A percentile compares a stretch with the other conserved stretches of the same genome.
Conservation (phyloP, 1,140 invertebrate genomes). For the Leptinotarsa undecemlineata region DNA sequence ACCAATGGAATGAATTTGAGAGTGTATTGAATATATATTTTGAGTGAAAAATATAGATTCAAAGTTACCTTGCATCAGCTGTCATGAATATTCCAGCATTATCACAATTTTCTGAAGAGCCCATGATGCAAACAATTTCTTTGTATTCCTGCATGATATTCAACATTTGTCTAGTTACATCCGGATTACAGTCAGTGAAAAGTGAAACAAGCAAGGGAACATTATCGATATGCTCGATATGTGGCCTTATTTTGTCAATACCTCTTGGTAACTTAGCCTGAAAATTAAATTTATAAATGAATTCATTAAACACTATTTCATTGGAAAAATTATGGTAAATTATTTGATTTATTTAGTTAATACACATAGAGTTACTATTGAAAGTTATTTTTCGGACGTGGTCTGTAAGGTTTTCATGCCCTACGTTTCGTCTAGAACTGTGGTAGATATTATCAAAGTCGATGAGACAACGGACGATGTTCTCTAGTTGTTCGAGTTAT, state of each 20-base stretch:
- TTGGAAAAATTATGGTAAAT: no score
- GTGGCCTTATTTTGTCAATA: constrained; percentile 95
- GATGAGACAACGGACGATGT: no score
- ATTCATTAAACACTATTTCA: not conserved
- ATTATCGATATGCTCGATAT: constrained; percentile 94
- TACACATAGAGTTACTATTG: no score
- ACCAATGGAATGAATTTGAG: no score
- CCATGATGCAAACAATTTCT: constrained; percentile 89
- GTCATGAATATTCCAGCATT: constrained; percentile 93
- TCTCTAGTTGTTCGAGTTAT: no score
- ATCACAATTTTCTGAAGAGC: constrained; percentile 83
- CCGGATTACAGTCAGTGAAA: constrained; percentile 93
- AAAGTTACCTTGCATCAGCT: constrained; percentile 82
- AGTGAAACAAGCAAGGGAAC: constrained; percentile 94
- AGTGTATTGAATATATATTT: no score
- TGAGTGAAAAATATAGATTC: not conserved
- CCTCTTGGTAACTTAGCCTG: constrained; percentile 92
- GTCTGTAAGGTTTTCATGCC: no score
- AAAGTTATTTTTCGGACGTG: no score
- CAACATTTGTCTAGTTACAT: constrained; percentile 87
- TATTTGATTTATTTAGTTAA: no score
- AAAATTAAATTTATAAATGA: constrained; percentile 31
- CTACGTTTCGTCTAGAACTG: no score
- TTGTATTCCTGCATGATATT: constrained; percentile 96
- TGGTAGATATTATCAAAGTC: no score